These are phyloP conservation scores for Sebastolobus altivelis DNA, from an alignment of 2,797 vertebrate species.

Conservation along the genomic window DNA sequence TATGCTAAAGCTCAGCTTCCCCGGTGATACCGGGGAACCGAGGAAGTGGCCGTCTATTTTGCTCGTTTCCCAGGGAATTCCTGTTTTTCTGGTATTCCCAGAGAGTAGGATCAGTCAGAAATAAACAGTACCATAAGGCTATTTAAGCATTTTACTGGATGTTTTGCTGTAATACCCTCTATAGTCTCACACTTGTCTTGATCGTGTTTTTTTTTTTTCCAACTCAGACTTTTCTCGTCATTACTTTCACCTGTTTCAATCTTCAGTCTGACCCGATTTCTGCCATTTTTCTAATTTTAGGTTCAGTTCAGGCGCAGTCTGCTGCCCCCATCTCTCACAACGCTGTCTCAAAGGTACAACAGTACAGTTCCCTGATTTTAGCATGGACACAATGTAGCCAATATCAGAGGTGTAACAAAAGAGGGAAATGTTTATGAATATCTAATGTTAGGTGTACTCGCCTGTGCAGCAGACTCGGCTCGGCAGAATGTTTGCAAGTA, in stretches of 20 bases:
- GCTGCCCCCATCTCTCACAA: not conserved
- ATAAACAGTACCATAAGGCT: not conserved
- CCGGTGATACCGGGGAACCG: slow-evolving; percentile 2
- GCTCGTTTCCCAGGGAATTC: not conserved
- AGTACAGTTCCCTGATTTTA: too few species aligned
- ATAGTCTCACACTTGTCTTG: not conserved
- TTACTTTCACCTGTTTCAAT: not conserved
- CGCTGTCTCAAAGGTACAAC: not conserved
- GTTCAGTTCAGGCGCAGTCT: not conserved
- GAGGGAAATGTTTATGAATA: not conserved
- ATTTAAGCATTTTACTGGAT: not conserved
- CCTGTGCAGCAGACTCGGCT: not conserved
- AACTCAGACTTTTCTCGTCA: not conserved
- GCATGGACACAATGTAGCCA: not conserved
- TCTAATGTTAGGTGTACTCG: not conserved
- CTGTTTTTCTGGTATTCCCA: not conserved
- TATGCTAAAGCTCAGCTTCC: slow-evolving; percentile 22
- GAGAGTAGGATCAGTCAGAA: not conserved
- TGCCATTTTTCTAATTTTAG: not conserved
- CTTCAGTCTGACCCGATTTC: not conserved
- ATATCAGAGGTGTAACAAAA: not conserved
- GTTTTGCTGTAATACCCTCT: not conserved
- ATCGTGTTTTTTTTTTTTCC: not conserved
- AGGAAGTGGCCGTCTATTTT: not conserved
- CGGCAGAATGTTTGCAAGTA: not conserved